Evolutionary conservation across 2,113 vertebrate species (phyloP).

Genomic region (Rhadina sibilatrix): DNA sequence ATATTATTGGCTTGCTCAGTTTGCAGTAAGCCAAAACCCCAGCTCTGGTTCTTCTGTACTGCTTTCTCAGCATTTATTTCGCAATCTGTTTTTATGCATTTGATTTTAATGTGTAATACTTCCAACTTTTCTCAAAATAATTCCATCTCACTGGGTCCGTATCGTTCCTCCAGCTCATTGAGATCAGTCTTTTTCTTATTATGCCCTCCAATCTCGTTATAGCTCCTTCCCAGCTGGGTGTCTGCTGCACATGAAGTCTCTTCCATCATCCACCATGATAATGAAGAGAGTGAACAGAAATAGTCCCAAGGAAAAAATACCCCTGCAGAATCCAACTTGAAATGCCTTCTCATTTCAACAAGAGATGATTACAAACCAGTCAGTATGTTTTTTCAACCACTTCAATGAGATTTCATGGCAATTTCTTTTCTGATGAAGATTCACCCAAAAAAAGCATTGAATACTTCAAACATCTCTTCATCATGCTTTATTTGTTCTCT

Average conservation of each 20-base stretch:
- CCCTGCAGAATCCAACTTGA: neutral
- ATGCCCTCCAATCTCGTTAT: slow-evolving; percentile 1
- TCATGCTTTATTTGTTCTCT: neutral
- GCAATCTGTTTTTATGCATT: slow-evolving; percentile 23
- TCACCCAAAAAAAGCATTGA: neutral
- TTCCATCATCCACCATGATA: slow-evolving; percentile 41
- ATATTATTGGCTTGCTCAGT: slow-evolving; percentile 45
- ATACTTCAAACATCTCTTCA: neutral
- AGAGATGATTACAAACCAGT: neutral
- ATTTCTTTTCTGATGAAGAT: neutral
- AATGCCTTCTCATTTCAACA: slow-evolving; percentile 1
- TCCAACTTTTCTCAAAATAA: slow-evolving; percentile 17
- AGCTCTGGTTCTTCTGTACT: neutral
- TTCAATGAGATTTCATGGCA: neutral
- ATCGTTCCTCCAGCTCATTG: neutral
- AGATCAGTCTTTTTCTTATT: slow-evolving; percentile 19
- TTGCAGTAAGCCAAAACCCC: neutral
- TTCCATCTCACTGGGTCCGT: neutral
- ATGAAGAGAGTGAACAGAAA: slow-evolving; percentile 52
- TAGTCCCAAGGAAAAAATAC: slow-evolving; percentile 27
- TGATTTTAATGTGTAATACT: neutral
- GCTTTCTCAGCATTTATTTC: slow-evolving; percentile 41
- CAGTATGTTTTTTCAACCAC: neutral
- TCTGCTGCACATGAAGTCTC: neutral
- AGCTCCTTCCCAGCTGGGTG: slow-evolving; percentile 25